Percentiles rank a stretch among this genome's conserved stretches.
Evolutionary conservation across 1,140 invertebrate genomes (phyloP).

Genomic region (Drosophila takahashii): DNA sequence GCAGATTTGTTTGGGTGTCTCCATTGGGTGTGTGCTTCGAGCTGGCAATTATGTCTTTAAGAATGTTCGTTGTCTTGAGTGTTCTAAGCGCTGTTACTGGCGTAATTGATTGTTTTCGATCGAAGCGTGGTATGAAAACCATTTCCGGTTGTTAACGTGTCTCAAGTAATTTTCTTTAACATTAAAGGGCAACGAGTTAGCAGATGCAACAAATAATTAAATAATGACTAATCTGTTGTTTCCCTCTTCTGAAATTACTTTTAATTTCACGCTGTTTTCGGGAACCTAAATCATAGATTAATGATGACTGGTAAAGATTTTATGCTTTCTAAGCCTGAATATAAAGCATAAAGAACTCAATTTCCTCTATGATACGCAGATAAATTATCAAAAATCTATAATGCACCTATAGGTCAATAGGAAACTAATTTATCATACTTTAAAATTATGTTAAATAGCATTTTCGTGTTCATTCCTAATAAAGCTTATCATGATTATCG

Average conservation of each 20-base stretch:
- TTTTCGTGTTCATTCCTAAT: slow-evolving; percentile 1
- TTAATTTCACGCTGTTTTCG: slow-evolving; percentile 42
- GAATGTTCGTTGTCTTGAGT: slow-evolving; percentile 20
- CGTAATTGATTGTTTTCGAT: slow-evolving; percentile 35
- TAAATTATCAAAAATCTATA: background rate
- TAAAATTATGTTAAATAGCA: background rate
- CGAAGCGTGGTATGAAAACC: slow-evolving; percentile 20
- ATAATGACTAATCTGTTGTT: background rate
- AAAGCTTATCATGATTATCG: background rate
- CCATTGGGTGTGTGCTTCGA: slow-evolving; percentile 17
- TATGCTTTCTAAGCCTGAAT: too few species aligned
- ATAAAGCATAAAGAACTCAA: background rate
- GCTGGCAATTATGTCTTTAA: slow-evolving; percentile 30
- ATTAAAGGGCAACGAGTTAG: background rate
- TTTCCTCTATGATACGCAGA: slow-evolving; percentile 8
- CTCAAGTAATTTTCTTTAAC: background rate
- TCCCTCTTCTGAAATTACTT: slow-evolving; percentile 3
- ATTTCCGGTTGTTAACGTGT: slow-evolving; percentile 37
- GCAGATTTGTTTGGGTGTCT: slow-evolving; percentile 35
- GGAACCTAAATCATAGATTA: slow-evolving; percentile 5
- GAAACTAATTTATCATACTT: background rate
- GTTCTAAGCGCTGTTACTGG: slow-evolving; percentile 45
- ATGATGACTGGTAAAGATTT: slow-evolving; percentile 26
- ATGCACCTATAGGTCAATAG: background rate
- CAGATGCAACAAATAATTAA: slow-evolving; percentile 18